phyloP scores from a whole-genome alignment of 2,888 invertebrate genomes.

The Cryptocephalus moraei region DNA sequence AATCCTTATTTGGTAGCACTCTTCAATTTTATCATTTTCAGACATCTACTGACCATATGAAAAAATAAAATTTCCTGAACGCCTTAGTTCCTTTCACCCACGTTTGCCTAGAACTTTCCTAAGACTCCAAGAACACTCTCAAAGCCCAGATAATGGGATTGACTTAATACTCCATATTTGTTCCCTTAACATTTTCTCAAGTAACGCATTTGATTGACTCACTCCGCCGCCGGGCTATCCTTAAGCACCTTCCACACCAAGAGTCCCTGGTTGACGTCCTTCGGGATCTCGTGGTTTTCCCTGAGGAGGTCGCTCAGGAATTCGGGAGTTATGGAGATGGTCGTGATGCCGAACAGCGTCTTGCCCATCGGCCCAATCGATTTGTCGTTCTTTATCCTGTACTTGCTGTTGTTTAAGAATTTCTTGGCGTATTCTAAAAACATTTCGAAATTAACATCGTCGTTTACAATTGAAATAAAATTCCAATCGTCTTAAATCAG shows the following conservation, averaged over 20 bases:
- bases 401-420: slow-evolving; percentile 47
- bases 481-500: no score
- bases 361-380: slow-evolving; percentile 56
- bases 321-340: slow-evolving; percentile 72
- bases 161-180: neutral
- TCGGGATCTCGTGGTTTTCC: slow-evolving; percentile 55
- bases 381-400: slow-evolving; percentile 2
- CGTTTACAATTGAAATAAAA: no score
- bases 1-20: no score
- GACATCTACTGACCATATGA: no score
- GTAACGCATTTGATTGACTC: slow-evolving; percentile 18
- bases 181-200: neutral
- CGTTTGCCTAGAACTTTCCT: no score
- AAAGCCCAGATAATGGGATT: no score
- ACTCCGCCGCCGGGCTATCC: slow-evolving; percentile 82
- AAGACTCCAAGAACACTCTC: no score
- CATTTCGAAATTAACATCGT: neutral
- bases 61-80: no score
- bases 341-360: slow-evolving; percentile 51
- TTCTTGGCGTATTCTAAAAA: slow-evolving; percentile 60
- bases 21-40: no score
- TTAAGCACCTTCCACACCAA: slow-evolving; percentile 79
- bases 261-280: slow-evolving; percentile 64
- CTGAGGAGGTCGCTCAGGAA: slow-evolving; percentile 62
- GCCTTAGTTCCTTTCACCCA: no score